phyloP scores from a whole-genome alignment of 2,113 vertebrate genomes.

The Bubo blakistoni region DNA sequence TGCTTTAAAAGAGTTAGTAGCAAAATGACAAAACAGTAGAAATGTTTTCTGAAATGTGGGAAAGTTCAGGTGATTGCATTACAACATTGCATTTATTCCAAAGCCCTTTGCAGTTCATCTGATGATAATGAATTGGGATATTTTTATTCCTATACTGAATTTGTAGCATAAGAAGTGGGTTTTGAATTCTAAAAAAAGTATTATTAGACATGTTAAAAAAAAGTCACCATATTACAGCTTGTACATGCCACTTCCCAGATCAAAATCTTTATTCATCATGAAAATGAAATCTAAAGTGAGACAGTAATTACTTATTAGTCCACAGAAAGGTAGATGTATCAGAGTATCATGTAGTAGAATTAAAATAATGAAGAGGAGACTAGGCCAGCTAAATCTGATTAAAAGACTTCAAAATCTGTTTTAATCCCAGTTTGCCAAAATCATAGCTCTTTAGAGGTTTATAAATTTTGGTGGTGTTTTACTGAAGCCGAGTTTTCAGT shows the following conservation, averaged over 20 bases:
- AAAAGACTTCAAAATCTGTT: neutral
- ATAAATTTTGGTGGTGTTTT: neutral
- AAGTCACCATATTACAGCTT: neutral
- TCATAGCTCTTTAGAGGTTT: neutral
- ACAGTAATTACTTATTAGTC: neutral
- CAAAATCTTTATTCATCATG: neutral
- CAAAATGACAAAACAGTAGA: neutral
- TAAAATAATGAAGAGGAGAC: neutral
- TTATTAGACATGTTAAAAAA: neutral
- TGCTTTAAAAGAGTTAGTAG: neutral
- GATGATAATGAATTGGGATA: neutral
- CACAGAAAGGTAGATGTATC: neutral
- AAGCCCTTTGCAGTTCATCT: neutral
- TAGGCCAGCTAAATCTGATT: neutral
- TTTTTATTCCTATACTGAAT: neutral
- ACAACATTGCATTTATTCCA: neutral
- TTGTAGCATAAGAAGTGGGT: neutral
- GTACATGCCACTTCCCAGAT: neutral
- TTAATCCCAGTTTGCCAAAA: neutral
- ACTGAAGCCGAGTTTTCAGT: neutral
- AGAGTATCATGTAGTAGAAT: neutral
- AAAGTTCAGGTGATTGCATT: neutral
- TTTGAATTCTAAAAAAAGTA: neutral
- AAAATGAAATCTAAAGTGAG: neutral
- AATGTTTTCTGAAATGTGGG: neutral